Base-by-base conservation (phyloP, 2,113 vertebrate genomes). In the Perca fluviatilis region DNA sequence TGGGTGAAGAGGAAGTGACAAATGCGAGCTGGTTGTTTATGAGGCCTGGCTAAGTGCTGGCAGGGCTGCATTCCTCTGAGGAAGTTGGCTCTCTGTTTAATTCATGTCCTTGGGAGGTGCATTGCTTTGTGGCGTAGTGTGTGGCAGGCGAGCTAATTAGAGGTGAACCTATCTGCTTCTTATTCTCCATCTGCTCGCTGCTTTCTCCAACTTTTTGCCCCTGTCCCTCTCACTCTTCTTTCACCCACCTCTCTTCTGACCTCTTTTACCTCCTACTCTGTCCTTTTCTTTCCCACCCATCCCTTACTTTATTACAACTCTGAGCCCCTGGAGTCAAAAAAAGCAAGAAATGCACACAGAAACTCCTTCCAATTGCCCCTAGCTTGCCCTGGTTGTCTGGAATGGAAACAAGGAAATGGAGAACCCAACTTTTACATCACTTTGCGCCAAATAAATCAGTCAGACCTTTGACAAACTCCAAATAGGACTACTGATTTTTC, bases 1-100 rank as follows among this genome's bases (percentile, higher is more conserved):
- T 91, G 89, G 90, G 75, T 82, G 87, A 92, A 91, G 91, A 93
- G 93, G 90, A 91, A 94, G 92, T 92, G 94, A 94, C 94, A 94
- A 91, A 95, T 91, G 88, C 36, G 18, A 85, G 79, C 84, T 74
- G 88, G 87, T 91, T 94, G 89, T 94, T 95, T 94, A 94, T 94
- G 92, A 90, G 88, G 79, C 77, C 68, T 70, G 83, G 89, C 86
- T 93, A 91, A 93, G 90, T 94, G 93, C 86, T 91, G 77, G 74
- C 87, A 87, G 83, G 81, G 92, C 84, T 84, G 78, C 83, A 90
- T 89, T 91, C 87, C 88, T 89, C 86, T 81, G 79, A 93, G 86
- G 82, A 87, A 86, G 89, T 66, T 77, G 91, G 85, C 86, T 89
- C 82, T 82, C 84, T 92, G 87, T 94, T 94, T 94, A 94, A 93